phyloP scores from a whole-genome alignment of 2,113 vertebrate species.

The Morone saxatilis region DNA sequence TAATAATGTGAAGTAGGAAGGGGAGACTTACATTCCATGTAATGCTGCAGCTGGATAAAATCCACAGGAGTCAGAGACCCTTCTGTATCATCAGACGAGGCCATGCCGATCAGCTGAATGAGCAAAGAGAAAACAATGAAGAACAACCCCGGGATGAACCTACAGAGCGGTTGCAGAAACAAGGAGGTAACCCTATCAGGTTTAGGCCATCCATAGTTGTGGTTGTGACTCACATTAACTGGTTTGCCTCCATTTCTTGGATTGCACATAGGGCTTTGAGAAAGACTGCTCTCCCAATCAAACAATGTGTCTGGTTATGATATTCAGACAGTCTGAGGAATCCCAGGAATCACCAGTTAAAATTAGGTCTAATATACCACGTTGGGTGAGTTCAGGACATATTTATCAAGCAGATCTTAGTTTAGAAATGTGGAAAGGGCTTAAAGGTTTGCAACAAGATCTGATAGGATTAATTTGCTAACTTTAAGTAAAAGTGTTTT shows the following conservation, averaged over 20 bases:
- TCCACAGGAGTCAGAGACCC: constrained; percentile 86
- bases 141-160: background rate
- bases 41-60: constrained; percentile 92
- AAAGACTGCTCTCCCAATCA: constrained; percentile 4
- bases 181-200: background rate
- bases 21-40: constrained; percentile 89
- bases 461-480: background rate
- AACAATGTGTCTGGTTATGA: background rate
- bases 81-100: constrained; percentile 65
- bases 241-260: constrained; percentile 67
- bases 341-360: background rate
- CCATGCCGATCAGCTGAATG: constrained; percentile 58
- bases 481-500: no score
- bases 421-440: background rate
- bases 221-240: constrained; percentile 42
- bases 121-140: constrained; percentile 21
- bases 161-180: no score
- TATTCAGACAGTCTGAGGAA: background rate
- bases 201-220: background rate
- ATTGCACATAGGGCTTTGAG: background rate
- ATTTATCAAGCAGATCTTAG: background rate
- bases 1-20: background rate
- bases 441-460: background rate
- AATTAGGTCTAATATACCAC: background rate
- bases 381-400: background rate